Evolutionary conservation across 2,113 vertebrate species (phyloP).

Genomic region (Burhinus bistriatus): DNA sequence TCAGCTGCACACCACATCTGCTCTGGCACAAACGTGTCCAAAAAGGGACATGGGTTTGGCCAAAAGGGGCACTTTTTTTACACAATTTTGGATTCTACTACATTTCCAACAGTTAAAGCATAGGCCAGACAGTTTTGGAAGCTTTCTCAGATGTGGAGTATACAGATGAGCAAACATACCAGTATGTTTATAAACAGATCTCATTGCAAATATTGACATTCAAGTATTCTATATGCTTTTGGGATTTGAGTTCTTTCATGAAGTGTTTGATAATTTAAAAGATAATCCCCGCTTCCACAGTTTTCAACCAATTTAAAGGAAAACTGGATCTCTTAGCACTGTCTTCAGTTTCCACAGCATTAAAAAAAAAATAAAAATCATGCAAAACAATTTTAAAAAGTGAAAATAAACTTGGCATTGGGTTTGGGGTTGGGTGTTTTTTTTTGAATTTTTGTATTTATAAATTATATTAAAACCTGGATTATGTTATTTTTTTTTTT

Average conservation of each 20-base stretch:
- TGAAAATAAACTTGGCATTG: neutral
- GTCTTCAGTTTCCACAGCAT: neutral
- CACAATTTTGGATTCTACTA: neutral
- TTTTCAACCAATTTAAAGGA: neutral
- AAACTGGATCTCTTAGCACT: neutral
- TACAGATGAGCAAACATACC: neutral
- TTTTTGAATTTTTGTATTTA: neutral
- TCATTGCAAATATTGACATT: neutral
- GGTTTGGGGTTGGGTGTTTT: neutral
- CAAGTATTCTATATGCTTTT: neutral
- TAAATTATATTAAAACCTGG: neutral
- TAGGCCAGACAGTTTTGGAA: neutral
- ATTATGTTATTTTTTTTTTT: neutral
- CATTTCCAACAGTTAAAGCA: neutral
- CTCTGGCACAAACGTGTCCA: neutral
- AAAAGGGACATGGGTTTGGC: neutral
- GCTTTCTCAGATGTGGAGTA: neutral
- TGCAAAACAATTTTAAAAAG: neutral
- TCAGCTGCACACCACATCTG: constrained; percentile 41
- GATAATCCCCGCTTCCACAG: neutral
- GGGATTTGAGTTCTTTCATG: neutral
- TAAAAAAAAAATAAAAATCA: neutral
- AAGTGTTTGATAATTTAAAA: neutral
- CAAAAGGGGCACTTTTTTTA: neutral
- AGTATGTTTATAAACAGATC: neutral